A percentile compares a stretch with the other conserved stretches of the same genome.
These are phyloP conservation scores for Sebastolobus alascanus DNA, from an alignment of 2,797 vertebrate species.

Conservation along the genomic window DNA sequence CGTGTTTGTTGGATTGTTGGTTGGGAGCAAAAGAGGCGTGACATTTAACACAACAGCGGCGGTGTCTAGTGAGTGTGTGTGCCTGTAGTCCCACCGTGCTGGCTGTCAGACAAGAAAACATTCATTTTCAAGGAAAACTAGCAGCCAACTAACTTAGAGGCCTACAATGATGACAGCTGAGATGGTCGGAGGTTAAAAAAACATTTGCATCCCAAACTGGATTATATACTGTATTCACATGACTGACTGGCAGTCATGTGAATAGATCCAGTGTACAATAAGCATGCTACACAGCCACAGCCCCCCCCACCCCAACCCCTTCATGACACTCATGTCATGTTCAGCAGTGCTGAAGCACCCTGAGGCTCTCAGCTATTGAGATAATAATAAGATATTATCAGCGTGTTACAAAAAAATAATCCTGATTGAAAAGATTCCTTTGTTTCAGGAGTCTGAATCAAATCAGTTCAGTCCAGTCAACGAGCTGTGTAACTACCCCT, in stretches of 20 bases:
- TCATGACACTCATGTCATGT: background rate
- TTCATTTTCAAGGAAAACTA: background rate
- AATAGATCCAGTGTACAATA: background rate
- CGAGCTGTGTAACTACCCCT: background rate
- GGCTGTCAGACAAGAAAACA: too few relatives aligned
- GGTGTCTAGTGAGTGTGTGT: too few relatives aligned
- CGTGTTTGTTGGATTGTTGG: too few relatives aligned
- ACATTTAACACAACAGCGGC: too few relatives aligned
- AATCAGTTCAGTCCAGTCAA: background rate
- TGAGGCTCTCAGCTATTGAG: background rate
- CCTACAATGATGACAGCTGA: background rate
- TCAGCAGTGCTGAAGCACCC: too few relatives aligned
- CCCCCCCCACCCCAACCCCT: background rate
- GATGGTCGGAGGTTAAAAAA: background rate
- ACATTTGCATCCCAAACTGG: background rate
- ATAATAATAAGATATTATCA: background rate
- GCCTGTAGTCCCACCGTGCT: too few relatives aligned
- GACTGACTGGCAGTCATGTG: background rate
- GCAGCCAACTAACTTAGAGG: background rate
- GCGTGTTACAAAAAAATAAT: background rate
- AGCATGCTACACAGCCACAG: background rate
- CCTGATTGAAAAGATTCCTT: constrained; percentile 23
- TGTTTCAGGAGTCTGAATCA: constrained; percentile 17
- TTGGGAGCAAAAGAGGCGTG: too few relatives aligned
- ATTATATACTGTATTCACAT: too few relatives aligned